Evolutionary conservation across 53 echinoderm and acorn worm species (phyloP).

Genomic region (Mesocentrotus franciscanus): DNA sequence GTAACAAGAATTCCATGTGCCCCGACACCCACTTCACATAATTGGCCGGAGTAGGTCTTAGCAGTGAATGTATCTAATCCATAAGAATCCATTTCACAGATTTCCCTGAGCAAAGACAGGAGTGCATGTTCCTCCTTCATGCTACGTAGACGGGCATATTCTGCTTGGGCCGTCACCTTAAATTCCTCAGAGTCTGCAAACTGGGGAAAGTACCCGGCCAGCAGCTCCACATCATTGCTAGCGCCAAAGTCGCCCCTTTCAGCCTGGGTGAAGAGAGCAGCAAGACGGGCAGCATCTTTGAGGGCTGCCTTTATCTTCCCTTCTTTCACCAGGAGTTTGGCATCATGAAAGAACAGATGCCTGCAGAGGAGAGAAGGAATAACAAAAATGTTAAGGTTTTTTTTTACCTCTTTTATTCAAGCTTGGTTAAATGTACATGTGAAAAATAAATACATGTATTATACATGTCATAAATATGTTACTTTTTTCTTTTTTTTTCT

Average conservation of each 20-base stretch:
- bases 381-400: not conserved
- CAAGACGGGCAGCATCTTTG: constrained; percentile 80
- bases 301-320: constrained; percentile 76
- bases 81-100: constrained; percentile 77
- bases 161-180: constrained; percentile 75
- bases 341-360: constrained; percentile 93
- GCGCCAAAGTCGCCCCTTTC: constrained; percentile 89
- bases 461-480: too few relatives aligned
- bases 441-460: not conserved
- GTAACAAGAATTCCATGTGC: constrained; percentile 79
- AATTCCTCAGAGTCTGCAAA: constrained; percentile 76
- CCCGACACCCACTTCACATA: constrained; percentile 82
- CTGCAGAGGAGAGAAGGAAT: constrained; percentile 62
- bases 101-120: constrained; percentile 81
- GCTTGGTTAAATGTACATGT: not conserved
- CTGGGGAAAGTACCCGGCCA: constrained; percentile 67
- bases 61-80: constrained; percentile 84
- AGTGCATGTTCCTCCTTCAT: constrained; percentile 82
- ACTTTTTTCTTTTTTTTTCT: too few relatives aligned
- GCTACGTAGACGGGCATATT: constrained; percentile 87
- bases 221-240: constrained; percentile 59
- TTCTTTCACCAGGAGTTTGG: constrained; percentile 76
- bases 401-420: not conserved
- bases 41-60: constrained; percentile 66
- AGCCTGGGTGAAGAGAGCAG: constrained; percentile 86